A percentile compares a stretch with the other conserved stretches of the same genome.
These are phyloP conservation scores for Aselliscus stoliczkanus DNA, from an alignment of 2,797 vertebrate species.

Conservation along the genomic window DNA sequence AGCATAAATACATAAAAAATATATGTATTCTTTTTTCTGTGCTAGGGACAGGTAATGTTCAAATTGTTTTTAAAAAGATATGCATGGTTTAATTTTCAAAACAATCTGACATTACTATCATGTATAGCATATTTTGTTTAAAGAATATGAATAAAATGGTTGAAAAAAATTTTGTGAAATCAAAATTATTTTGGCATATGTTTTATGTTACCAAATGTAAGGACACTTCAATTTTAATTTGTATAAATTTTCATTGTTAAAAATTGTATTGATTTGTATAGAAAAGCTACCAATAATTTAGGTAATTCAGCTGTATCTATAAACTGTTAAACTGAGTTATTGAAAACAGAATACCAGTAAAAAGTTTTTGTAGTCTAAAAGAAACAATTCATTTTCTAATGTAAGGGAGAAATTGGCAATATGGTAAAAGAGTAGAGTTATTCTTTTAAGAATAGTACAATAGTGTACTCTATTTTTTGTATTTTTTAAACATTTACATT, in stretches of 20 bases:
- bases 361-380: neutral
- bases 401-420: neutral
- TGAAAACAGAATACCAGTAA: neutral
- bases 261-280: neutral
- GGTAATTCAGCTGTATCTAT: neutral
- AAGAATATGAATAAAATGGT: neutral
- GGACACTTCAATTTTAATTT: neutral
- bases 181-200: neutral
- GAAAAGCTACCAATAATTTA: neutral
- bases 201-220: neutral
- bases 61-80: neutral
- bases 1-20: no score
- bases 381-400: neutral
- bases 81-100: neutral
- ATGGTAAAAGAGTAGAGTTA: neutral
- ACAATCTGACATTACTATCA: neutral
- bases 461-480: neutral
- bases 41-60: neutral
- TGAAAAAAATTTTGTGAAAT: neutral
- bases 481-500: neutral
- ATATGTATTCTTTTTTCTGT: no score
- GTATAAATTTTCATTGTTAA: neutral
- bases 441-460: neutral
- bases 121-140: neutral
- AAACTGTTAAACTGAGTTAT: neutral